Evolutionary conservation across 1,140 invertebrate genomes (phyloP), one percentile per base, ranked within the genome.

Genomic region (Drosophila ercepeae): DNA sequence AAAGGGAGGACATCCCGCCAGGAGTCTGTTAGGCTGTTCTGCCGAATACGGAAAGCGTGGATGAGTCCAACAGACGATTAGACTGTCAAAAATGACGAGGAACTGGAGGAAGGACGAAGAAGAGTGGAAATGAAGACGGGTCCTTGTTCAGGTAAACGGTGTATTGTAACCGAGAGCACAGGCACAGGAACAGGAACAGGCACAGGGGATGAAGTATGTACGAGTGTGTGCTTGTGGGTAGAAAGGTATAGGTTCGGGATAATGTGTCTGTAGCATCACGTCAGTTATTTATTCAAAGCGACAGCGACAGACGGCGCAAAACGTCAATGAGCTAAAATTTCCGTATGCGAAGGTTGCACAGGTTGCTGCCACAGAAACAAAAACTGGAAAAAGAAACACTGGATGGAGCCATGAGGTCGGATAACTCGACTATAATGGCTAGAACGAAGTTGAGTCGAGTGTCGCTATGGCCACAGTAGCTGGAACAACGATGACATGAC

Each of bases 201-300:
- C 51, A 18, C 21, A 19, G 29, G 49, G 49, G 52, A 48, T 5
- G 55, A 19, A 19, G 9, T 13, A 27, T 9, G 1, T 3, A 11
- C 9, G 29, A n/a, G 29, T 3, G 9, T 11, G 29, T 32, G 6
- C 39, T 41, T 41, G 41, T n/a, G 14, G 21, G 41, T 59, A 16
- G 45, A 5, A 54, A 29, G 29, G 45, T 54, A 60, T 60, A 29
- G 48, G 48, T 67, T 54, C 53, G 49, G 76, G 73, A 60, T 81
- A 86, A 86, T 86, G 82, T 86, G 82, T 88, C 83, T 77, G 82
- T 75, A 60, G 65, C 83, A 61, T 68, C 71, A 82, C 77, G 79
- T 78, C 71, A 84, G 76, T 90, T 76, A 89, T 89, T 78, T 89
- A 90, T 90, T 84, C 71, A 86, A 89, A 84, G 77, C 69, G 88